Evolutionary conservation across 1,140 invertebrate species (phyloP).

Genomic region (Leptopilina clavipes): DNA sequence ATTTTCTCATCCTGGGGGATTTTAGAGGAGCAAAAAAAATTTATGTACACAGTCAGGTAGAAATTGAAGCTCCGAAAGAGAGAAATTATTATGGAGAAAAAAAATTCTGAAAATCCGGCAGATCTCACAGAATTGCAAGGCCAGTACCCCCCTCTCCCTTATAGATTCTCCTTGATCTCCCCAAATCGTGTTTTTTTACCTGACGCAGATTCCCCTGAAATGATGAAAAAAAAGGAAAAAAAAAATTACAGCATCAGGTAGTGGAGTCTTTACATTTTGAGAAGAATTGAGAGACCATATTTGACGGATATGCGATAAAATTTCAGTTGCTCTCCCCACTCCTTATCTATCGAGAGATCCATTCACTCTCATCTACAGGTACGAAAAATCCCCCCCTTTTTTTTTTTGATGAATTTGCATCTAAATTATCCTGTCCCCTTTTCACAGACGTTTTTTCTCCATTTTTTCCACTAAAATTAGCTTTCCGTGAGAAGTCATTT

Average conservation of each 20-base stretch:
- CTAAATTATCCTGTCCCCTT: constrained; percentile 33
- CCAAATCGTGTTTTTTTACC: constrained; percentile 57
- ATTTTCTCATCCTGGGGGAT: constrained; percentile 59
- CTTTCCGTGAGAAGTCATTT: constrained; percentile 49
- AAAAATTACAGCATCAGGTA: constrained; percentile 56
- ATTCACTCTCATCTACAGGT: constrained; percentile 26
- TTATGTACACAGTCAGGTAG: constrained; percentile 61
- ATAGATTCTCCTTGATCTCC: constrained; percentile 38
- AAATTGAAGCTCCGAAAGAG: constrained; percentile 44
- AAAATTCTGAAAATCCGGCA: constrained; percentile 60
- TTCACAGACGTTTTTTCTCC: not conserved
- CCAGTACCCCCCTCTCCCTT: constrained; percentile 43
- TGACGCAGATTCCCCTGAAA: constrained; percentile 62
- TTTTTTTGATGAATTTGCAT: constrained; percentile 51
- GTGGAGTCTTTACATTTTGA: constrained; percentile 30
- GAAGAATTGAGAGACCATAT: constrained; percentile 36
- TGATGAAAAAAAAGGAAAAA: constrained; percentile 59
- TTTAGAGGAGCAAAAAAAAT: constrained; percentile 49
- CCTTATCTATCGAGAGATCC: constrained; percentile 25
- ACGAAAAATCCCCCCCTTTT: constrained; percentile 35
- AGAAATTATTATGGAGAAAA: constrained; percentile 46
- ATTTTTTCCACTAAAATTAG: constrained; percentile 35
- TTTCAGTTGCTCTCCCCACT: constrained; percentile 54
- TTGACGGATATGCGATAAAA: constrained; percentile 43
- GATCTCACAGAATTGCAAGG: constrained; percentile 52